Evolutionary conservation across 2,888 invertebrate species (phyloP).

Genomic region (Drosophila hamatofila): DNA sequence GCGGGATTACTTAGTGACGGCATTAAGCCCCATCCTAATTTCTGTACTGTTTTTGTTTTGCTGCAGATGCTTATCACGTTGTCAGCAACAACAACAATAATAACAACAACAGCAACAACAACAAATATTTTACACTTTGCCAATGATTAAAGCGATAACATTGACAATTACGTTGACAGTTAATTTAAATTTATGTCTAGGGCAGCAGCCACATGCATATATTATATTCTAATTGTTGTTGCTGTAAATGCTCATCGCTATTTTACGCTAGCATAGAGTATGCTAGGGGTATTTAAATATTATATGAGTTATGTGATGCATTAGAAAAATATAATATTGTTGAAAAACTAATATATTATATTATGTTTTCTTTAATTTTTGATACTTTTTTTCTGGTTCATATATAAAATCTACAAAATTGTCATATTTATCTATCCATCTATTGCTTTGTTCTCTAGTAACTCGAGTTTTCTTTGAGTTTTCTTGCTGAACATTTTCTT

Average conservation of each 20-base stretch:
- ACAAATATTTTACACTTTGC: slow-evolving; percentile 28
- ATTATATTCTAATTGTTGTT: slow-evolving; percentile 21
- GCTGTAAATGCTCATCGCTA: slow-evolving; percentile 4
- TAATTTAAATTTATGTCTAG: slow-evolving; percentile 76
- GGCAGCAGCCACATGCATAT: slow-evolving; percentile 47
- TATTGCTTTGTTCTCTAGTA: neutral
- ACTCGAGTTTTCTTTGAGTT: neutral
- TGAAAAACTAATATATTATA: too few relatives aligned
- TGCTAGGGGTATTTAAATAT: neutral
- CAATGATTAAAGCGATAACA: slow-evolving; percentile 51
- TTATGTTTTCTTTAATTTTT: neutral
- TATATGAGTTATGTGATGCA: neutral
- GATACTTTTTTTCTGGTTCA: too few relatives aligned
- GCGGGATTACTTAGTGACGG: slow-evolving; percentile 40
- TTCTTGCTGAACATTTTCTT: neutral
- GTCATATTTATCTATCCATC: neutral
- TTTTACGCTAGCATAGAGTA: neutral
- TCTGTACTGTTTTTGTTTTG: neutral
- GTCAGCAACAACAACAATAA: slow-evolving; percentile 2
- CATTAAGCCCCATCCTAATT: slow-evolving; percentile 32
- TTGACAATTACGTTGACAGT: slow-evolving; percentile 69
- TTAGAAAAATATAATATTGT: neutral
- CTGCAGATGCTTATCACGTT: slow-evolving; percentile 46
- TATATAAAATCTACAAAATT: too few relatives aligned
- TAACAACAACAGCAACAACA: neutral